phyloP scores from a whole-genome alignment of 1,140 invertebrate genomes.

The Drosophila miranda region DNA sequence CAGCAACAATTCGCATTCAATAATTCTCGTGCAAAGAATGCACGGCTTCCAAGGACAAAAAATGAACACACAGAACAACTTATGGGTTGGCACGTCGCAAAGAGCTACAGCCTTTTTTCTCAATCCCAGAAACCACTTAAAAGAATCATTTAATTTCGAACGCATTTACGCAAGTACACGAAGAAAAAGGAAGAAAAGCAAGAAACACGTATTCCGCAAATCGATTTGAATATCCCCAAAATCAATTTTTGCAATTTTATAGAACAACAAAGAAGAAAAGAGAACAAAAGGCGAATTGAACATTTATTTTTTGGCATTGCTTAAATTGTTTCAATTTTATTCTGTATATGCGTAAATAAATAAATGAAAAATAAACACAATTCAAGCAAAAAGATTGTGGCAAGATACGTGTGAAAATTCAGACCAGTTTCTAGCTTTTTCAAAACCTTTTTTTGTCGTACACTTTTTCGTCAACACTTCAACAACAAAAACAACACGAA shows the following conservation, averaged over 20 bases:
- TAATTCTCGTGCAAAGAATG: slow-evolving; percentile 50
- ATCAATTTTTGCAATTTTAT: slow-evolving; percentile 22
- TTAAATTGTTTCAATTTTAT: slow-evolving; percentile 46
- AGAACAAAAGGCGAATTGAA: slow-evolving; percentile 28
- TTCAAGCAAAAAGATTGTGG: slow-evolving; percentile 29
- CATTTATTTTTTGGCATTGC: slow-evolving; percentile 39
- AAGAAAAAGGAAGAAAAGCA: slow-evolving; percentile 25
- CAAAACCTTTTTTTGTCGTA: slow-evolving; percentile 36
- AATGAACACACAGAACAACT: slow-evolving; percentile 40
- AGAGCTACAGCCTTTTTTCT: slow-evolving; percentile 38
- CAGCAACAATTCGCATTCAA: slow-evolving; percentile 56
- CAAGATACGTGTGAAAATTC: slow-evolving; percentile 45
- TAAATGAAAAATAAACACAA: slow-evolving; percentile 38
- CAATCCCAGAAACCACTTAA: slow-evolving; percentile 28
- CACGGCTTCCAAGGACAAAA: slow-evolving; percentile 39
- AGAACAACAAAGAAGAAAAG: slow-evolving; percentile 17
- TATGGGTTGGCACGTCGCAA: slow-evolving; percentile 30
- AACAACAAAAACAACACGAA: slow-evolving; percentile 17
- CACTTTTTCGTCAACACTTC: slow-evolving; percentile 20
- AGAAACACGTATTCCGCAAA: slow-evolving; percentile 14
- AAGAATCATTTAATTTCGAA: slow-evolving; percentile 77
- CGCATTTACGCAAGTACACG: slow-evolving; percentile 67
- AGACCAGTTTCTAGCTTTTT: slow-evolving; percentile 46
- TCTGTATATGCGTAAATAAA: slow-evolving; percentile 56
- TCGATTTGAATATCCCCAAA: slow-evolving; percentile 5